Percentiles rank a stretch among this genome's conserved stretches.
phyloP scores from a whole-genome alignment of 1,140 invertebrate genomes.

The Ctenoplectra terminalis region DNA sequence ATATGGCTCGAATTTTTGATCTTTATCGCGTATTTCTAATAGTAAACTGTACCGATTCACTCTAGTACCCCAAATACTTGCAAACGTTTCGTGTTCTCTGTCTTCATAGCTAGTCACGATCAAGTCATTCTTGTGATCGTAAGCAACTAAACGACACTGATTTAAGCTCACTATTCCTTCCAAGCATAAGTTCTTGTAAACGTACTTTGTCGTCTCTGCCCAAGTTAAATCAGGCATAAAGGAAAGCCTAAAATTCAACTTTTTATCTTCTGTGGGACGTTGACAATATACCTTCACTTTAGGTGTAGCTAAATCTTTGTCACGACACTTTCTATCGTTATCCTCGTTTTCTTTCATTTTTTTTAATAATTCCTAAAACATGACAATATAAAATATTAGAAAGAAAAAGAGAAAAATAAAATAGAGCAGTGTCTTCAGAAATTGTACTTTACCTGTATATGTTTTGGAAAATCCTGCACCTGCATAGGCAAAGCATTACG shows the following conservation, averaged over 20 bases:
- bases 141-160: slow-evolving; percentile 89
- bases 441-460: slow-evolving; percentile 84
- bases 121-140: slow-evolving; percentile 86
- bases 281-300: slow-evolving; percentile 86
- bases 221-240: slow-evolving; percentile 85
- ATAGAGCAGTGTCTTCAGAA: neutral
- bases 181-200: slow-evolving; percentile 85
- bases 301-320: slow-evolving; percentile 79
- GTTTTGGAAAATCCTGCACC: slow-evolving; percentile 88
- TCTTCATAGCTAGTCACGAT: slow-evolving; percentile 89
- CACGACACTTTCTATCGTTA: slow-evolving; percentile 84
- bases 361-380: slow-evolving; percentile 84
- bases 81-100: slow-evolving; percentile 83
- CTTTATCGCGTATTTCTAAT: slow-evolving; percentile 87
- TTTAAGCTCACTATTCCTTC: slow-evolving; percentile 85
- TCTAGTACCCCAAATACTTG: slow-evolving; percentile 80
- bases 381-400: neutral
- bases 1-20: slow-evolving; percentile 87
- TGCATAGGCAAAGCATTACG: slow-evolving; percentile 88
- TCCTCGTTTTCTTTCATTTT: slow-evolving; percentile 88
- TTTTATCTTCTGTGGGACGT: slow-evolving; percentile 84
- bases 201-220: slow-evolving; percentile 84
- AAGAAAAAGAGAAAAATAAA: neutral
- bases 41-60: slow-evolving; percentile 84
- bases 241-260: slow-evolving; percentile 84